Percentiles rank a stretch among this genome's conserved stretches.
Conservation (phyloP, 30 jellyfish, hydroid and myxozoan genomes). For the Aurelia sp. region DNA sequence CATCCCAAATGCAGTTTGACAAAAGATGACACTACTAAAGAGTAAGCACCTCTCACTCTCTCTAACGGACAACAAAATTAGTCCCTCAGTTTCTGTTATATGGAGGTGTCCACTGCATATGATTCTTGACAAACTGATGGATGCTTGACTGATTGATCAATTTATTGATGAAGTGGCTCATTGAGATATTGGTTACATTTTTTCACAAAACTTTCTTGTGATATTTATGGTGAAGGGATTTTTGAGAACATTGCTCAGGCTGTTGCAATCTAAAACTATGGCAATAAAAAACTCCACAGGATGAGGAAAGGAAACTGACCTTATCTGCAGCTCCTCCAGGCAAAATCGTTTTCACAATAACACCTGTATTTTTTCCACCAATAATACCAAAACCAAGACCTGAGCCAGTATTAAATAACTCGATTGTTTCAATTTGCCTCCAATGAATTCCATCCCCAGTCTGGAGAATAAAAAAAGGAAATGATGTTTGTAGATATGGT, state of each 20-base stretch:
- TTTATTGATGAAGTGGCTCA: no score
- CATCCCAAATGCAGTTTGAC: no score
- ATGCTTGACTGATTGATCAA: no score
- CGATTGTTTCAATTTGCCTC: slow-evolving; percentile 90
- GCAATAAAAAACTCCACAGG: neutral
- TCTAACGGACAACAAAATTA: no score
- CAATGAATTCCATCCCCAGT: slow-evolving; percentile 86
- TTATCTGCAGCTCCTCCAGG: slow-evolving; percentile 87
- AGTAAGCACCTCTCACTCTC: no score
- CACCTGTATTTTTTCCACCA: slow-evolving; percentile 96
- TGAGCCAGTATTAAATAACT: slow-evolving; percentile 77
- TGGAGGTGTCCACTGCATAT: no score
- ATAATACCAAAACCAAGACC: slow-evolving; percentile 96
- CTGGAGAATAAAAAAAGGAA: slow-evolving; percentile 6
- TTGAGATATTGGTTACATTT: neutral
- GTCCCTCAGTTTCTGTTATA: no score
- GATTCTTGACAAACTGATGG: no score
- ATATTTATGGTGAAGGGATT: neutral
- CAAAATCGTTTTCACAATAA: slow-evolving; percentile 83
- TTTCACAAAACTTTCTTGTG: neutral
- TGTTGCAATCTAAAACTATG: no score
- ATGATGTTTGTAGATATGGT: no score
- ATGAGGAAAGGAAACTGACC: slow-evolving; percentile 11
- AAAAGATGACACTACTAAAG: no score
- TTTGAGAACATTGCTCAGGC: neutral